Conservation (phyloP, 2,888 invertebrate species). For the Platycheirus albimanus region DNA sequence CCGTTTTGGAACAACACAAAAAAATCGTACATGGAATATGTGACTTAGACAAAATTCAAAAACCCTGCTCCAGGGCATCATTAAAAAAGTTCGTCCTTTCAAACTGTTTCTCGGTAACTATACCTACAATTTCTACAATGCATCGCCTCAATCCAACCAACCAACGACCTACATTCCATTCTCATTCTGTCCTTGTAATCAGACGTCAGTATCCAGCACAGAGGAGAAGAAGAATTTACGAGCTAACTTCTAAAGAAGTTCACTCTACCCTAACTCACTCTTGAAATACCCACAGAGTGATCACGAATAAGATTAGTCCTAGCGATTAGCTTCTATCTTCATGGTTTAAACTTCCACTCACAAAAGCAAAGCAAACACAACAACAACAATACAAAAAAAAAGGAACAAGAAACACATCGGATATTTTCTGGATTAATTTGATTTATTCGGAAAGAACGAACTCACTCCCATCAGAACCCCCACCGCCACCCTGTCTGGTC, state of each 20-base stretch:
- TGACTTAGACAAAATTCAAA: too few relatives aligned
- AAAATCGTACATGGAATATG: too few relatives aligned
- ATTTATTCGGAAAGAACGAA: conserved; percentile 22
- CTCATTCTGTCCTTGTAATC: neutral
- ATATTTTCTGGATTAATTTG: conserved; percentile 51
- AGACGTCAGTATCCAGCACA: neutral
- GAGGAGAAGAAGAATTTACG: conserved; percentile 2
- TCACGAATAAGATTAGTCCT: conserved; percentile 36
- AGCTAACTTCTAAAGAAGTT: conserved; percentile 7
- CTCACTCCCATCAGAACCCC: neutral
- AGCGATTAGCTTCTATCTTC: conserved; percentile 44
- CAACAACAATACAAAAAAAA: conserved; percentile 19
- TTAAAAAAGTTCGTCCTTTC: too few relatives aligned
- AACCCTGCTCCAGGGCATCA: too few relatives aligned
- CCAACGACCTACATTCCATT: neutral
- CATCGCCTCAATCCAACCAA: too few relatives aligned
- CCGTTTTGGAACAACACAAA: too few relatives aligned
- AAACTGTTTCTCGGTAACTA: too few relatives aligned
- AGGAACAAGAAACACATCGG: neutral
- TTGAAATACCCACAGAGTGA: conserved; percentile 26
- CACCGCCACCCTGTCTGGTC: conserved; percentile 14
- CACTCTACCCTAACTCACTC: conserved; percentile 12
- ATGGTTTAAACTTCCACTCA: conserved; percentile 22
- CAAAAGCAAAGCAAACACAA: neutral
- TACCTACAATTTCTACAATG: too few relatives aligned